Base-by-base conservation (phyloP, 2,113 vertebrate species). In the Hipposideros armiger region DNA sequence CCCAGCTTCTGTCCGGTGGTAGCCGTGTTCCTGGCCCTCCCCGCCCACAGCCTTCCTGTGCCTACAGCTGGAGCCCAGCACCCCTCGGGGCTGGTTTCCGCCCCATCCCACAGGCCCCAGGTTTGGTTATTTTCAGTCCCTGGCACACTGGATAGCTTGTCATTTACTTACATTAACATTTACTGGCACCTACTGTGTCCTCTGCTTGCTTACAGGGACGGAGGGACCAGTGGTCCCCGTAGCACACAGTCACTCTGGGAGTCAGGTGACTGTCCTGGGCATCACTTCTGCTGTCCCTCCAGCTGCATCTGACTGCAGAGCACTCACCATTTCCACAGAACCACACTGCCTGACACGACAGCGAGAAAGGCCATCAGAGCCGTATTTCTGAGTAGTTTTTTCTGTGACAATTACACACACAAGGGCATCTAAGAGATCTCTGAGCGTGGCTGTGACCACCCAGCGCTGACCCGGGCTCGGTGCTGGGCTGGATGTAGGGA, bases 311-410 rank as follows among this genome's bases (percentile, higher is more conserved):
- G 60, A 78, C 19, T 3, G 20, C 24, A 17, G 7, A 52, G 32
- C 54, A 14, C 32, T 42, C 4, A 0, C 42, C 30, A 8, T 6
- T 15, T 7, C 52, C 64, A 3, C 1, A 2, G 50, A 58, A 32
- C 32, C 74, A 11, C 7, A 10, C 2, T 19, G 10, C 9, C 42
- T 32, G 5, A 17, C 54, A 19, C 15, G 1, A 47, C 52, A 45
- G 13, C 14, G 6, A 1, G 26, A 13, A n/a, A 40, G 56, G 28
- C 50, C n/a, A 11, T 14, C 10, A 14, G 60, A 30, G 22, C 7
- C 42, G 9, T 3, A 22, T 4, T 26, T 1, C 5, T 0, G 10
- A 8, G 32, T 2, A 50, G 26, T 9, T 32, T 40, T 7, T 2
- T 73, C 26, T 69, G 74, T 66, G 36, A 28, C 3, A 1, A 17